Evolutionary conservation across 2,113 vertebrate species (phyloP), one percentile per base, ranked within the genome.

Genomic region (Crotalus tigris): DNA sequence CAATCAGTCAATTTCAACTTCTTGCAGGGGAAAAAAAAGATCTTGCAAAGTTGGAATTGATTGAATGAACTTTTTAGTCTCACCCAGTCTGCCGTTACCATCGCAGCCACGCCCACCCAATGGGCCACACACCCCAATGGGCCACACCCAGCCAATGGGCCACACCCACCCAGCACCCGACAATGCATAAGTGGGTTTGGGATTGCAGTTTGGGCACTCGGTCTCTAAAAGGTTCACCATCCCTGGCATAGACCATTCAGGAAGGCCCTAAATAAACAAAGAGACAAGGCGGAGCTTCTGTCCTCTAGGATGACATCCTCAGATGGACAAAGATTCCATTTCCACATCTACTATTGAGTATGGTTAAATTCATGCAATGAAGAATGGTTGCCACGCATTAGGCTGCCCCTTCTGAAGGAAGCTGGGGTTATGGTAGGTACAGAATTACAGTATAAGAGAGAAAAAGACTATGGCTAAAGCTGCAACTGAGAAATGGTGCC

Each of bases 201-300:
- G 39, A 2, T 39, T 39, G 39, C 39, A 39, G 39, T 39, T 39
- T 39, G 39, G 39, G 39, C 39, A 39, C 39, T 39, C 39, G 39
- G 39, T 39, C 39, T 39, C 39, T 39, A 39, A 39, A 39, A 39
- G 39, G 39, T 39, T 39, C 39, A 2, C 39, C 39, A 39, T 39
- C 39, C 2, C 39, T 39, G 91, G 95, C 23, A 57, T 58, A 93
- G 96, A 96, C n/a, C 26, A 64, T 95, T 92, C 95, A 95, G 92
- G 81, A 87, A 95, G 69, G 44, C 2, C 0, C 92, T 94, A 58
- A 44, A 88, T 44, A 95, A 94, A 95, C 92, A 39, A n/a, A 69
- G 69, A 19, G 69, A 75, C 3, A 29, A 75, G 5, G 39, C n/a
- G 2, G n/a, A 75, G 64, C 5, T 75, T 33, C 89, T 46, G 61